Conservation (phyloP, 2,797 vertebrate species). For the Echeneis naucrates region DNA sequence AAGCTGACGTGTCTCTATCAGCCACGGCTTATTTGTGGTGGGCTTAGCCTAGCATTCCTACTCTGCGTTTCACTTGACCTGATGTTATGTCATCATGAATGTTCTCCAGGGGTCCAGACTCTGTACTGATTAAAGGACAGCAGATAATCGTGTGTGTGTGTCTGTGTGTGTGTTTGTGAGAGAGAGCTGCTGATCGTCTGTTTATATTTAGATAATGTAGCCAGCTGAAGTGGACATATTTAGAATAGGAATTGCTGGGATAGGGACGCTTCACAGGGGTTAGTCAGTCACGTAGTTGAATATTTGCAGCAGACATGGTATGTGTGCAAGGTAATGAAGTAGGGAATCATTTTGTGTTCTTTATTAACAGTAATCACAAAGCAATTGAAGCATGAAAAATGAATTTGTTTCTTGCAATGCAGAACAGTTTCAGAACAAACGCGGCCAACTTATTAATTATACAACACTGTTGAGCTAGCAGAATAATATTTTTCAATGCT, state of each 20-base stretch:
- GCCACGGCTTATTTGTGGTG: constrained; percentile 60
- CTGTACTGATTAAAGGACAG: constrained; percentile 71
- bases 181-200: constrained; percentile 36
- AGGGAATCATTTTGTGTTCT: constrained; percentile 81
- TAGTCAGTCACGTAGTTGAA: constrained; percentile 69
- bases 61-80: constrained; percentile 70
- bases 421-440: constrained; percentile 70
- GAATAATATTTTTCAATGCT: constrained; percentile 63
- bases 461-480: constrained; percentile 37
- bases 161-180: constrained; percentile 27
- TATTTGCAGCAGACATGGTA: constrained; percentile 65
- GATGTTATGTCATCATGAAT: constrained; percentile 77
- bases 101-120: constrained; percentile 71
- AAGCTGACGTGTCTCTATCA: constrained; percentile 47
- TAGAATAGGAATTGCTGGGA: constrained; percentile 42
- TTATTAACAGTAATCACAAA: constrained; percentile 84
- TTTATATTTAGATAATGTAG: constrained; percentile 68
- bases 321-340: constrained; percentile 81
- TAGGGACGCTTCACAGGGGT: constrained; percentile 50
- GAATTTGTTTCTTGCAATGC: constrained; percentile 82
- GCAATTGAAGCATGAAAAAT: constrained; percentile 78
- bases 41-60: constrained; percentile 67
- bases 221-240: constrained; percentile 67
- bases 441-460: constrained; percentile 78
- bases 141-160: constrained; percentile 52